Evolutionary conservation across 2,113 vertebrate genomes (phyloP).

Genomic region (Tragelaphus scriptus): DNA sequence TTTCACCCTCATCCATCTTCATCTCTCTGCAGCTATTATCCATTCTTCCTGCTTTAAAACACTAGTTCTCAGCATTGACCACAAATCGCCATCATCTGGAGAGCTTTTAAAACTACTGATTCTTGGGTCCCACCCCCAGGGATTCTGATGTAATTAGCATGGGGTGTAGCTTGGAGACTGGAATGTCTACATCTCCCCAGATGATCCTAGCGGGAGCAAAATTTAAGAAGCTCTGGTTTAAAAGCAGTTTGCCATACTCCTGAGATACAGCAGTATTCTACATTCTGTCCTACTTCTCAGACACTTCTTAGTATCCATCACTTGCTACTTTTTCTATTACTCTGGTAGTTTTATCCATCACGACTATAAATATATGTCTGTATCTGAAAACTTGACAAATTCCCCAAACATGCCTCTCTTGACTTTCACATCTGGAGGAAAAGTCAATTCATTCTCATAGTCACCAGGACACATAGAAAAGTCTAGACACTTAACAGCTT

Average conservation of each 20-base stretch:
- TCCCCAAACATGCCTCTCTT: not conserved
- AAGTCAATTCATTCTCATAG: not conserved
- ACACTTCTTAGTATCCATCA: not conserved
- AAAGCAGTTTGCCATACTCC: not conserved
- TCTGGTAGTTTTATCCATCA: not conserved
- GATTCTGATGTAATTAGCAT: not conserved
- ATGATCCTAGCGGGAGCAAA: not conserved
- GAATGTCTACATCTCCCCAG: not conserved
- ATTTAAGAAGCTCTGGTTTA: not conserved
- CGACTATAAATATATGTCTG: not conserved
- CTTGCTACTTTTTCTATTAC: not conserved
- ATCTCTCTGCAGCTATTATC: not conserved
- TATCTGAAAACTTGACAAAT: not conserved
- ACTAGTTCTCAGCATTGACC: not conserved
- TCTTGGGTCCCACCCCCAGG: not conserved
- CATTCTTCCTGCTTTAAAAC: constrained; percentile 15
- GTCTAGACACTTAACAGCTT: not conserved
- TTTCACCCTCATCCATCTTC: not conserved
- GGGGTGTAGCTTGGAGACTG: not conserved
- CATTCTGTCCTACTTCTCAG: not conserved
- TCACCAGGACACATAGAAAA: not conserved
- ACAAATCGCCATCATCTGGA: not conserved
- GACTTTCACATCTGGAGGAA: not conserved
- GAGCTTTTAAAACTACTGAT: not conserved
- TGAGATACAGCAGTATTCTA: not conserved